A percentile compares a stretch with the other conserved stretches of the same genome.
phyloP scores from a whole-genome alignment of 2,113 vertebrate species.

The Elaphurus davidianus region DNA sequence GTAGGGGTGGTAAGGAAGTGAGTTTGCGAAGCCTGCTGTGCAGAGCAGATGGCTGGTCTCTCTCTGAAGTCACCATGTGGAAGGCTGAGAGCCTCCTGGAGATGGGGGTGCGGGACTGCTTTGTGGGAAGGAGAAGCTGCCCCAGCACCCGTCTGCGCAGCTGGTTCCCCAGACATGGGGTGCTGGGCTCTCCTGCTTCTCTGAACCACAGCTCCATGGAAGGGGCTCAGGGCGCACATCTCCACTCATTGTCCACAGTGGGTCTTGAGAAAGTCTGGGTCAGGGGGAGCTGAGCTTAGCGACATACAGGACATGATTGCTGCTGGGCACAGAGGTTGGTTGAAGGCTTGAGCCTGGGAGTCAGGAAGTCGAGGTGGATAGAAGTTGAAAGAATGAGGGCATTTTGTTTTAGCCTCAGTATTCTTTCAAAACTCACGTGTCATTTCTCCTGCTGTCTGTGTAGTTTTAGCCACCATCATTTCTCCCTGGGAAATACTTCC shows the following conservation, averaged over 20 bases:
- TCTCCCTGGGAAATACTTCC: rapidly evolving
- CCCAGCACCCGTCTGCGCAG: background rate
- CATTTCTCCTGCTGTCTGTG: background rate
- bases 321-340: background rate
- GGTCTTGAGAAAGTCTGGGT: background rate
- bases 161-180: background rate
- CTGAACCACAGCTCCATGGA: background rate
- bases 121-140: background rate
- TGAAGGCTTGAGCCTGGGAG: background rate
- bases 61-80: background rate
- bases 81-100: background rate
- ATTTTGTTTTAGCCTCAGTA: background rate
- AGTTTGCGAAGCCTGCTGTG: background rate
- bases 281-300: background rate
- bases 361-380: background rate
- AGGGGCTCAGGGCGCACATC: rapidly evolving
- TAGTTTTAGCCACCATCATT: background rate
- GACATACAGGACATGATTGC: background rate
- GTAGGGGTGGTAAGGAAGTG: background rate
- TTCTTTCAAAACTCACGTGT: rapidly evolving
- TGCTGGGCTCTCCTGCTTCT: background rate
- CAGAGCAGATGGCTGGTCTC: rapidly evolving
- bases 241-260: background rate
- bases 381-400: background rate
- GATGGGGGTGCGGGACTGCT: background rate